Evolutionary conservation across 1,140 invertebrate genomes (phyloP).

Genomic region (Tetragonula clypearis): DNA sequence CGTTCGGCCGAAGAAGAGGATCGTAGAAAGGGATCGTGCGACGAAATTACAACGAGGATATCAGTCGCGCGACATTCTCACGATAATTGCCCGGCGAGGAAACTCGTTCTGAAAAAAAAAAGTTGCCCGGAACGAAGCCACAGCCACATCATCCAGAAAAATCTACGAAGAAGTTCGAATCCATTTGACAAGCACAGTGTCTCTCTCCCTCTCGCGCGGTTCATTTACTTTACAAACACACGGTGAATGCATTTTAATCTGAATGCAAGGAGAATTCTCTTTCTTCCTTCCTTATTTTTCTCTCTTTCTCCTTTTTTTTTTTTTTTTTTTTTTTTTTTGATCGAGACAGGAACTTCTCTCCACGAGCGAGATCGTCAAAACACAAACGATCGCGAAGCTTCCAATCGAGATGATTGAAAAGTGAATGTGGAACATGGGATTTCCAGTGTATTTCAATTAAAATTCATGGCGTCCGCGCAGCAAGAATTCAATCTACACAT

Average conservation of each 20-base stretch:
- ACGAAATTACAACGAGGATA: background rate
- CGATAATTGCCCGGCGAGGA: background rate
- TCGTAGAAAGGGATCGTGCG: background rate
- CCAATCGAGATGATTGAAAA: background rate
- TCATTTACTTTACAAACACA: slow-evolving; percentile 33
- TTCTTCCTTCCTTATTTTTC: background rate
- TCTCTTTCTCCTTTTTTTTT: background rate
- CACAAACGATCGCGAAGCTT: background rate
- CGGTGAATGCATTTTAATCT: slow-evolving; percentile 36
- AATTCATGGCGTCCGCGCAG: background rate
- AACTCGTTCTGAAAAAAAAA: background rate
- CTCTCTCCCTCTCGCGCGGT: background rate
- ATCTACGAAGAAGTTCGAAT: slow-evolving; percentile 3
- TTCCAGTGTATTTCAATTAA: background rate
- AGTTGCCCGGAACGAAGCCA: background rate
- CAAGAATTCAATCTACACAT: background rate
- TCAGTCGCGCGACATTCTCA: slow-evolving; percentile 7
- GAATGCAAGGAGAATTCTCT: slow-evolving; percentile 10
- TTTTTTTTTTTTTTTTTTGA: background rate
- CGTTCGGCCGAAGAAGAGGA: background rate
- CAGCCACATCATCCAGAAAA: slow-evolving; percentile 11
- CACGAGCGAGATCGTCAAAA: background rate
- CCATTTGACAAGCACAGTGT: background rate
- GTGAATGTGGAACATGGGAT: slow-evolving; percentile 14
- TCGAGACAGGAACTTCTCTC: slow-evolving; percentile 1